Percentiles rank a stretch among this genome's conserved stretches.
Conservation (phyloP, 2,797 vertebrate genomes). For the Odontamblyopus rebecca region DNA sequence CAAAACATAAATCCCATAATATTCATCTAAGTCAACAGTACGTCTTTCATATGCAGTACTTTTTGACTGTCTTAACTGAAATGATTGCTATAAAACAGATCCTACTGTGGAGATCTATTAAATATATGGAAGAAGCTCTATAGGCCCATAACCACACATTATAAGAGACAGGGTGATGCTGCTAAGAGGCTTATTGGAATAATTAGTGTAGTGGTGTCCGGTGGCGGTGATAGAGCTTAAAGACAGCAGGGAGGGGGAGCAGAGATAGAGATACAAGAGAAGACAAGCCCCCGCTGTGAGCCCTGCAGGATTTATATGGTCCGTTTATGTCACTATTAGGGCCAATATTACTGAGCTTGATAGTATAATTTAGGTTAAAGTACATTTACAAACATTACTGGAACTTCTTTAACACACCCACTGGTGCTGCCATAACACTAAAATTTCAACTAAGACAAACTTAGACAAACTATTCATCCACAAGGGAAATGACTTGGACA, state of each 20-base stretch:
- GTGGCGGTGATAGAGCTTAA: slow-evolving; percentile 39
- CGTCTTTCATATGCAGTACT: too few relatives aligned
- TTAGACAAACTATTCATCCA: too few relatives aligned
- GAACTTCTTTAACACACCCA: too few relatives aligned
- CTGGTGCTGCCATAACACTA: too few relatives aligned
- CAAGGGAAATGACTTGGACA: too few relatives aligned
- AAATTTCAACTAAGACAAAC: too few relatives aligned
- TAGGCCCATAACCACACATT: slow-evolving; percentile 25
- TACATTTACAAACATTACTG: neutral
- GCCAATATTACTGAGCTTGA: neutral
- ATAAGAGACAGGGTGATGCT: slow-evolving; percentile 36
- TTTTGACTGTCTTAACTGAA: too few relatives aligned
- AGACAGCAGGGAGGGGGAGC: slow-evolving; percentile 21
- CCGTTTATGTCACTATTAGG: neutral
- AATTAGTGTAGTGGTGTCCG: slow-evolving; percentile 54
- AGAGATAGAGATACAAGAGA: slow-evolving; percentile 37
- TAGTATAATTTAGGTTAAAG: neutral
- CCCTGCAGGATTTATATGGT: neutral
- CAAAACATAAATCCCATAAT: too few relatives aligned
- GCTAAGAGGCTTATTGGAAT: slow-evolving; percentile 64
- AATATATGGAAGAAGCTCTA: slow-evolving; percentile 14
- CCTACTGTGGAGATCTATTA: slow-evolving; percentile 10
- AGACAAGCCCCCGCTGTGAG: slow-evolving; percentile 45
- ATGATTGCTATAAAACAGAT: neutral
- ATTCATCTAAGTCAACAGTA: too few relatives aligned